Conservation (phyloP, 2,888 invertebrate species). For the Leptopilina drosophilae region DNA sequence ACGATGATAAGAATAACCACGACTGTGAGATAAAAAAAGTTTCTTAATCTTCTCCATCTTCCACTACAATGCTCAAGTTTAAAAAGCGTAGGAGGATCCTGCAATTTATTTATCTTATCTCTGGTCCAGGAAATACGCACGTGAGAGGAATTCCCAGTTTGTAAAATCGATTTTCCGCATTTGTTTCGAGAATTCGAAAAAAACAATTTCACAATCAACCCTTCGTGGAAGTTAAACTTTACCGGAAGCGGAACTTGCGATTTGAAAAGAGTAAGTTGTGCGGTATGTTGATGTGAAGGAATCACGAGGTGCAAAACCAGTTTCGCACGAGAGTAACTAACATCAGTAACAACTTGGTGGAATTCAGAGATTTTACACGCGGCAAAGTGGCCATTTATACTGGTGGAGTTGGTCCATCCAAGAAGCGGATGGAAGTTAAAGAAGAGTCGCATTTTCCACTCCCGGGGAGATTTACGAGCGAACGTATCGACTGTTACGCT, state of each 20-base stretch:
- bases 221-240: background rate
- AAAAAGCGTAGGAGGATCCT: slow-evolving; percentile 31
- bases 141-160: too few species aligned
- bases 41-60: background rate
- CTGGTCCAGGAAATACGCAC: slow-evolving; percentile 28
- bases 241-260: slow-evolving; percentile 5
- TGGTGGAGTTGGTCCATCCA: slow-evolving; percentile 47
- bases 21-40: too few species aligned
- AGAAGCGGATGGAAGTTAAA: slow-evolving; percentile 49
- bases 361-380: slow-evolving; percentile 57
- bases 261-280: slow-evolving; percentile 8
- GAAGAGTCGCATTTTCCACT: slow-evolving; percentile 41
- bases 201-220: too few species aligned
- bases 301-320: slow-evolving; percentile 53
- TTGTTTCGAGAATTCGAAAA: background rate
- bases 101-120: background rate
- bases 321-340: slow-evolving; percentile 42
- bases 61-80: background rate
- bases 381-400: slow-evolving; percentile 57
- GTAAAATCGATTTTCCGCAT: background rate
- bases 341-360: slow-evolving; percentile 40
- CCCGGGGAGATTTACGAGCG: slow-evolving; percentile 60
- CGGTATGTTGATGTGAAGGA: too few species aligned
- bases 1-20: background rate
- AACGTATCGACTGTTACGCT: slow-evolving; percentile 50